These are phyloP conservation scores for Periplaneta americana DNA, from an alignment of 1,140 invertebrate species.

Conservation along the genomic window DNA sequence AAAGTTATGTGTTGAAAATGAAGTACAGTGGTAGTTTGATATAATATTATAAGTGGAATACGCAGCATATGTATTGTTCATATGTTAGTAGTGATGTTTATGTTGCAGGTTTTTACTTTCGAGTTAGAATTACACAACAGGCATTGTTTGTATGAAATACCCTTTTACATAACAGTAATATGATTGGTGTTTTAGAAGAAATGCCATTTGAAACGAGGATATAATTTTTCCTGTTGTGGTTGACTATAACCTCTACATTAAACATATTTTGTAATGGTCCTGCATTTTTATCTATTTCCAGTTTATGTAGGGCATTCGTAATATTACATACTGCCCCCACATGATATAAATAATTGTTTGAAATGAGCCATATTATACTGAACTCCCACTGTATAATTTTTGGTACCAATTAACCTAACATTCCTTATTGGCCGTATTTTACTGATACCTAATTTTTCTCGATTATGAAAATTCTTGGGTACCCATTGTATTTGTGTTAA, in stretches of 20 bases:
- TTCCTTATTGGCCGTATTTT: neutral
- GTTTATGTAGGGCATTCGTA: neutral
- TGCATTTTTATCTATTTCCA: neutral
- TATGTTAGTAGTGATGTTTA: too few relatives aligned
- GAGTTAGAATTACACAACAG: too few relatives aligned
- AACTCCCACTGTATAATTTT: neutral
- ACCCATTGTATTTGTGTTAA: too few relatives aligned
- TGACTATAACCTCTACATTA: neutral
- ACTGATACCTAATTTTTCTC: neutral
- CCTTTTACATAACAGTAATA: too few relatives aligned
- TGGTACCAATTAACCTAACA: neutral
- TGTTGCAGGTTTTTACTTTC: too few relatives aligned
- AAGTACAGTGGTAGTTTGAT: neutral
- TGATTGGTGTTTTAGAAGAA: too few relatives aligned
- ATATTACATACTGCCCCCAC: neutral
- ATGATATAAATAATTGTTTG: too few relatives aligned
- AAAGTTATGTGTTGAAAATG: neutral
- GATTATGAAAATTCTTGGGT: too few relatives aligned
- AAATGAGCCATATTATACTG: neutral
- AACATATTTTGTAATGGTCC: neutral
- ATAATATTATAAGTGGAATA: neutral
- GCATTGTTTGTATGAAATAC: too few relatives aligned
- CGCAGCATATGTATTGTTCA: too few relatives aligned
- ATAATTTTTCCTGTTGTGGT: neutral
- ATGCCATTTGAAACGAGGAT: neutral